phyloP scores from a whole-genome alignment of 2,888 invertebrate genomes.

The Acanthosepion lycidas region DNA sequence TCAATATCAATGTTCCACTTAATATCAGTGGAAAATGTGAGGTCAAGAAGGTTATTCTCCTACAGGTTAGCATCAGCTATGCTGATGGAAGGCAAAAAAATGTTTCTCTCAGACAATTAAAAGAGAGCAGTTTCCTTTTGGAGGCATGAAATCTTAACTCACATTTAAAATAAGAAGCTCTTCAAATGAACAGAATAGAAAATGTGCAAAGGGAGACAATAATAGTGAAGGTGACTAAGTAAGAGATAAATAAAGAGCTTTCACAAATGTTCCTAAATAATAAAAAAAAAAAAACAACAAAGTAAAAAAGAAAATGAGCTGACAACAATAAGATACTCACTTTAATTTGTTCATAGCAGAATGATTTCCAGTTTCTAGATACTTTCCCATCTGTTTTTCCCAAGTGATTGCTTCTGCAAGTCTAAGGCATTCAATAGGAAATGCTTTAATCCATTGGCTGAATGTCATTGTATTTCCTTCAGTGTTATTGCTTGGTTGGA shows the following conservation, averaged over 20 bases:
- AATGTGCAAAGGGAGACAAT: neutral
- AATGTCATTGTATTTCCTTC: slow-evolving; percentile 53
- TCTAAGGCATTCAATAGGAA: slow-evolving; percentile 71
- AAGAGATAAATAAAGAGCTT: neutral
- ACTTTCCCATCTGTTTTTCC: slow-evolving; percentile 63
- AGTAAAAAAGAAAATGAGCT: neutral
- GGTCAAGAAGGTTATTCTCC: too few relatives aligned
- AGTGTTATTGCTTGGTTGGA: neutral
- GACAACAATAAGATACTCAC: slow-evolving; percentile 50
- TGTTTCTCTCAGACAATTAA: too few relatives aligned
- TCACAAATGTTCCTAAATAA: neutral
- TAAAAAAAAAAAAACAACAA: neutral
- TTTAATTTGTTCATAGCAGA: slow-evolving; percentile 61
- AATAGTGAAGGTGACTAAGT: too few relatives aligned
- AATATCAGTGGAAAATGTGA: too few relatives aligned
- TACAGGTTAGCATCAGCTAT: too few relatives aligned
- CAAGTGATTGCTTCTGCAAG: slow-evolving; percentile 71
- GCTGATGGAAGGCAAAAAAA: too few relatives aligned
- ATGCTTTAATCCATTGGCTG: slow-evolving; percentile 71
- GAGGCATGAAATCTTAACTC: neutral
- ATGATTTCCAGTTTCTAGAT: slow-evolving; percentile 63
- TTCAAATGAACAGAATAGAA: neutral
- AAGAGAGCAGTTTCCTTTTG: too few relatives aligned
- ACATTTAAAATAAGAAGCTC: neutral
- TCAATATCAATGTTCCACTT: too few relatives aligned